phyloP scores from a whole-genome alignment of 2,797 vertebrate species.

The Xyrichtys novacula region DNA sequence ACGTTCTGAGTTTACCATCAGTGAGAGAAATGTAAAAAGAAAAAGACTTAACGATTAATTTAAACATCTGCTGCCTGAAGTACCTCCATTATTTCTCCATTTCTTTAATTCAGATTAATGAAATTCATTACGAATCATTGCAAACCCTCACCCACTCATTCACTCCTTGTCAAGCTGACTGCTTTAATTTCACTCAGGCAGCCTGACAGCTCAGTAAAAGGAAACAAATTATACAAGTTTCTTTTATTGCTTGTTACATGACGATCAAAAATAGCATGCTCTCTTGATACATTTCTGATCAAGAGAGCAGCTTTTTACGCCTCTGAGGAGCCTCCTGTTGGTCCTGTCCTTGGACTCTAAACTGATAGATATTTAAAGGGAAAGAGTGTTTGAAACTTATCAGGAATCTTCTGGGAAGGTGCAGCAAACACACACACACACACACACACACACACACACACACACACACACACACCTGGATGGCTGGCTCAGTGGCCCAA shows the following conservation, averaged over 20 bases:
- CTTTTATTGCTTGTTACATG: background rate
- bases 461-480: conserved; percentile 12
- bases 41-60: background rate
- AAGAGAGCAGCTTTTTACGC: background rate
- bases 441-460: conserved; percentile 11
- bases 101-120: background rate
- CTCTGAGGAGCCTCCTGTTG: background rate
- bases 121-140: background rate
- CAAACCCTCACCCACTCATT: conserved; percentile 10
- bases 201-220: conserved; percentile 6
- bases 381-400: conserved; percentile 27
- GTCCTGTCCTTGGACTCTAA: conserved; percentile 37
- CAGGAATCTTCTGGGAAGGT: conserved; percentile 17
- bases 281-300: conserved; percentile 4
- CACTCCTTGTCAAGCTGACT: background rate
- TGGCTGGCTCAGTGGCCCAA: conserved; percentile 22
- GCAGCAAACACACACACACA: conserved; percentile 7
- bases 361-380: conserved; percentile 1
- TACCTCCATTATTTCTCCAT: background rate
- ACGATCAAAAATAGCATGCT: background rate
- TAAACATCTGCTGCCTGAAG: background rate
- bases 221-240: background rate
- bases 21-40: background rate
- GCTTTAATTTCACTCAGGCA: conserved; percentile 4
- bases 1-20: background rate